Base-by-base conservation (phyloP, 1,140 invertebrate species). In the Drosophila nigrodunni region DNA sequence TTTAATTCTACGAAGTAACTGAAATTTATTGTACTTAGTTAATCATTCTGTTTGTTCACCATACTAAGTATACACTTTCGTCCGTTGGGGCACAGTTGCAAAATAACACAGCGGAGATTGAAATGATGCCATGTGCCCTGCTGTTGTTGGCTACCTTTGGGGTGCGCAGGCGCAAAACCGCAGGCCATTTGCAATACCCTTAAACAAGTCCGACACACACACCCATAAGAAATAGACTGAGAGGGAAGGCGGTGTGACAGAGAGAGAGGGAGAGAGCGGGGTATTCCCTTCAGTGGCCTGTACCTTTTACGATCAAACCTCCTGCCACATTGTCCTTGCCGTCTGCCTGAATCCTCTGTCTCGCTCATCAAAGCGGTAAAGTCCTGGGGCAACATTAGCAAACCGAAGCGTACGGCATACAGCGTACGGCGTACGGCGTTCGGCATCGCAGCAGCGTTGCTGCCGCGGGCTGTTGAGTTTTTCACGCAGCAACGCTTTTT, bases 401-500 rank as follows among this genome's bases (percentile, higher is more conserved):
- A 87, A 88, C 80, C 74, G 83, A 83, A 83, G 83, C 83, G 83
- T 70, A 87, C 80, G 70, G 64, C 78, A 61, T 18, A 62, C 46
- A 58, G 58, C 66, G 79, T 30, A 30, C 25, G 67, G 64, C 78
- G 65, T 18, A 59, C 46, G 62, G 58, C 66, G 79, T 18, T 59
- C 46, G 62, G 58, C 66, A 78, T 74, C 60, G 79, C 65, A 47
- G 60, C 74, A 5, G 35, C 6, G 73, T 52, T 59, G 13, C 50
- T 46, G 60, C 49, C 59, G 21, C 39, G 49, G 80, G 73, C 65
- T 59, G 57, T 58, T 54, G 67, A 67, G 47, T 82, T 88, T 88
- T 88, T 88, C 85, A 88, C 80, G 80, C 80, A 88, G 83, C 85
- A 69, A 88, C 83, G 83, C 83, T 88, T 88, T 87, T 88, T 88